Evolutionary conservation across 2,797 vertebrate species (phyloP).

Genomic region (Scolopax bukidnonensis): DNA sequence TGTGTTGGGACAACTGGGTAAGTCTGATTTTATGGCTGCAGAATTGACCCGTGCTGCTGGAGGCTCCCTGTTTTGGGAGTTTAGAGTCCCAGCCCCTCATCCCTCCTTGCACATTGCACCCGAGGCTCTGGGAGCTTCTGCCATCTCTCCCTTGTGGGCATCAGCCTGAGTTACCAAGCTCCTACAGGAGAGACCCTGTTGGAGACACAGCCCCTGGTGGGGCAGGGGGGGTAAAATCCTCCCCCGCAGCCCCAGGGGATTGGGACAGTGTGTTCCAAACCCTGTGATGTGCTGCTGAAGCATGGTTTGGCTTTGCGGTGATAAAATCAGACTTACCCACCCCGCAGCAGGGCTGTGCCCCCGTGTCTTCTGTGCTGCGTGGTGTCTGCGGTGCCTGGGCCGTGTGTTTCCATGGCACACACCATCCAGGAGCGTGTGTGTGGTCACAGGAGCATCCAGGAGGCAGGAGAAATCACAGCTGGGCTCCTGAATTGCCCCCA

Average conservation of each 20-base stretch:
- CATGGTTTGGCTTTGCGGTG: rapidly evolving
- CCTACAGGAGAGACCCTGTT: rapidly evolving
- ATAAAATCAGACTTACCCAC: constrained; percentile 69
- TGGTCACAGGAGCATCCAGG: background rate
- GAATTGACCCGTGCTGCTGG: background rate
- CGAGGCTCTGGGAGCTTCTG: background rate
- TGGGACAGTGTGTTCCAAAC: background rate
- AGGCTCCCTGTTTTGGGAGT: background rate
- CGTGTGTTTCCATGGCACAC: rapidly evolving
- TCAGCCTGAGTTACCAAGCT: background rate
- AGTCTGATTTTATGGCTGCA: constrained; percentile 60
- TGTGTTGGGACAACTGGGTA: constrained; percentile 93
- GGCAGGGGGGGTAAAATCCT: background rate
- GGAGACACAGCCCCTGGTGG: rapidly evolving
- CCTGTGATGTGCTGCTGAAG: background rate
- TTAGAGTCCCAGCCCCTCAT: background rate
- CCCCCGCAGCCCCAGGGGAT: background rate
- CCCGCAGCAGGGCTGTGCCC: rapidly evolving
- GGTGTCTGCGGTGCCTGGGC: rapidly evolving
- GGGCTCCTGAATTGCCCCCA: background rate
- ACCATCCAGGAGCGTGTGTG: rapidly evolving
- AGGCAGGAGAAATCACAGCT: rapidly evolving
- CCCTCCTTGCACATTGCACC: background rate
- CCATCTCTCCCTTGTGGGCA: background rate
- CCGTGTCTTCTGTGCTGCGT: rapidly evolving